Evolutionary conservation across 2,797 vertebrate genomes (phyloP).

Genomic region (Melanotaenia boesemani): DNA sequence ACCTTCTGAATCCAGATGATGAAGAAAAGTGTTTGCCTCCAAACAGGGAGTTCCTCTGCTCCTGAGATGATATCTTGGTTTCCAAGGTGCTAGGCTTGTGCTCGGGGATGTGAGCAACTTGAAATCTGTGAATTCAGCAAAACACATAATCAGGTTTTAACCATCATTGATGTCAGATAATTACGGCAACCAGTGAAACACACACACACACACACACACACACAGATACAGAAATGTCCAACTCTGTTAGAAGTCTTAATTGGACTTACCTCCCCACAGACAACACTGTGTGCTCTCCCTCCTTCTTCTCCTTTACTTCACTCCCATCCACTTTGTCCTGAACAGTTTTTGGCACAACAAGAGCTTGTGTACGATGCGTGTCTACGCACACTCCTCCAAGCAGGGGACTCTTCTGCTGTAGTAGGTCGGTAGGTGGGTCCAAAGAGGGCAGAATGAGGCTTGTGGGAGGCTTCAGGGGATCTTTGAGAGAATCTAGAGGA

Average conservation of each 20-base stretch:
- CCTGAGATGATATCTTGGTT: constrained; percentile 73
- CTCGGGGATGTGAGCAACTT: constrained; percentile 94
- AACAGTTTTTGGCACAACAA: constrained; percentile 67
- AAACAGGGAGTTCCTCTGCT: constrained; percentile 77
- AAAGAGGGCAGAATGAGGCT: constrained; percentile 80
- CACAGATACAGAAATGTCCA: neutral
- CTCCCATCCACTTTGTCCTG: constrained; percentile 49
- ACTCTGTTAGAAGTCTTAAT: neutral
- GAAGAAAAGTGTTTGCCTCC: constrained; percentile 67
- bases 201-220: neutral
- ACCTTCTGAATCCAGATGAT: constrained; percentile 81
- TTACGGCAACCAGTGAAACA: no score
- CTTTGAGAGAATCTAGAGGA: constrained; percentile 70
- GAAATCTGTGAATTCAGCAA: constrained; percentile 84
- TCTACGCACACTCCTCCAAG: constrained; percentile 58
- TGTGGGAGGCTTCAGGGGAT: constrained; percentile 70
- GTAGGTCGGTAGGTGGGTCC: constrained; percentile 56
- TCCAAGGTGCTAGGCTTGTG: constrained; percentile 78
- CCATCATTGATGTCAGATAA: neutral
- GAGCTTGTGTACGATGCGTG: constrained; percentile 37
- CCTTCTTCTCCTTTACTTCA: constrained; percentile 60
- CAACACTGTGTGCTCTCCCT: constrained; percentile 86
- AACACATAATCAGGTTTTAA: neutral
- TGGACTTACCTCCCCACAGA: constrained; percentile 91
- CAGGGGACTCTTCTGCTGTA: constrained; percentile 69